Conservation (phyloP, 2,113 vertebrate species). For the Phycodurus eques region DNA sequence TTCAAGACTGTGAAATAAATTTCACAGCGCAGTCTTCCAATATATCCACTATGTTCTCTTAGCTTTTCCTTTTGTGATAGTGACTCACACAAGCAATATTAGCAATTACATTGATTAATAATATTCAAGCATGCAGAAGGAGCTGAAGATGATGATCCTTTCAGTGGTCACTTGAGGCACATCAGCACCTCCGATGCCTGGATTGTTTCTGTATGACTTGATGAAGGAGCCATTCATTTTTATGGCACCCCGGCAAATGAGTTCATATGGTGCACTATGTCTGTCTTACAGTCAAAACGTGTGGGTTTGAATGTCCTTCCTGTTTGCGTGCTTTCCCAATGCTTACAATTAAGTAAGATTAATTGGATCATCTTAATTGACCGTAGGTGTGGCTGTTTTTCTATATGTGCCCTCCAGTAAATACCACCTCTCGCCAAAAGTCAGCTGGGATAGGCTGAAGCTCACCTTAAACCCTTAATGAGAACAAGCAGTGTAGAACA, state of each 20-base stretch:
- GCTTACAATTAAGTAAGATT: no score
- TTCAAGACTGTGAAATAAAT: constrained; percentile 59
- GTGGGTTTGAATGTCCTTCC: no score
- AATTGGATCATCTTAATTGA: no score
- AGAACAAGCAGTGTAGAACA: background rate
- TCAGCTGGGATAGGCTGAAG: background rate
- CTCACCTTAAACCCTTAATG: background rate
- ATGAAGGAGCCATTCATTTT: constrained; percentile 61
- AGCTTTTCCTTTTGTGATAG: constrained; percentile 44
- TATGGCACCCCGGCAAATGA: constrained; percentile 55
- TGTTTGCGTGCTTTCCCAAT: no score
- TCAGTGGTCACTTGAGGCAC: constrained; percentile 54
- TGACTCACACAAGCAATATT: constrained; percentile 46
- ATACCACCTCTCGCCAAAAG: background rate
- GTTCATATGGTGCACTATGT: background rate
- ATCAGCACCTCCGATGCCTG: constrained; percentile 40
- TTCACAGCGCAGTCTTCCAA: constrained; percentile 44
- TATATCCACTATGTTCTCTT: constrained; percentile 33
- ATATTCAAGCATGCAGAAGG: constrained; percentile 37
- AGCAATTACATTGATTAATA: constrained; percentile 46
- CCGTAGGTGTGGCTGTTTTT: background rate
- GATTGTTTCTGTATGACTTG: constrained; percentile 46
- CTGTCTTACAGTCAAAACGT: no score
- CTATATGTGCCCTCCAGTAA: background rate
- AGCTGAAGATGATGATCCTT: background rate